Evolutionary conservation across 1,140 invertebrate species (phyloP), one percentile per base, ranked within the genome.

Genomic region (Ylistrum balloti): DNA sequence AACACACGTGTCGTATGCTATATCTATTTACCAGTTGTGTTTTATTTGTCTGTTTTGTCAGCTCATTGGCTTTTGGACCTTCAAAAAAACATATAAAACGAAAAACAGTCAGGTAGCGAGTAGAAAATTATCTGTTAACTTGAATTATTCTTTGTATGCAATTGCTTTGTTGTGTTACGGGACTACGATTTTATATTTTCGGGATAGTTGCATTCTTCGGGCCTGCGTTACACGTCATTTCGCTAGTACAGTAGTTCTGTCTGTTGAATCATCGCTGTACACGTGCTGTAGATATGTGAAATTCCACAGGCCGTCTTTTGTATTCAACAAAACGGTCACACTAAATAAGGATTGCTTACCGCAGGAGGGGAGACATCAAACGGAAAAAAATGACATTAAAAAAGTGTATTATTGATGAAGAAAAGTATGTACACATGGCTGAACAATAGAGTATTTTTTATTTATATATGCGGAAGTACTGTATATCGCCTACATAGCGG

Each of bases 251-350:
- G n/a, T 45, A 45, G 41, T 1, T 45, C 41, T 45, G 10, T 9
- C 56, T 28, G 56, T 74, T 74, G 56, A 74, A 74, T 74, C 56
- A 74, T 74, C 22, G 22, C 56, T n/a, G 56, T 28, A n/a, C 56
- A 74, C 56, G 56, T 74, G 56, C 56, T 74, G n/a, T n/a, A 74
- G 56, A 74, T 74, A 74, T 74, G 56, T 74, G 56, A 28, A 74
- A 74, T 74, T 74, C 56, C 56, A 28, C 5, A 74, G n/a, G 22
- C 56, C 56, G 56, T 74, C 22, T 74, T 74, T 74, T 28, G 56
- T 74, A 28, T 5, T n/a, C n/a, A 28, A 74, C 2, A 28, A 28
- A 74, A 74, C 28, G 56, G 13, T 28, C 0, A 28, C 22, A 17
- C 1, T 74, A 5, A 9, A 28, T 38, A 38, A 38, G 35, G 35